Conservation (phyloP, 2,797 vertebrate genomes). For the Acipenser transmontanus region DNA sequence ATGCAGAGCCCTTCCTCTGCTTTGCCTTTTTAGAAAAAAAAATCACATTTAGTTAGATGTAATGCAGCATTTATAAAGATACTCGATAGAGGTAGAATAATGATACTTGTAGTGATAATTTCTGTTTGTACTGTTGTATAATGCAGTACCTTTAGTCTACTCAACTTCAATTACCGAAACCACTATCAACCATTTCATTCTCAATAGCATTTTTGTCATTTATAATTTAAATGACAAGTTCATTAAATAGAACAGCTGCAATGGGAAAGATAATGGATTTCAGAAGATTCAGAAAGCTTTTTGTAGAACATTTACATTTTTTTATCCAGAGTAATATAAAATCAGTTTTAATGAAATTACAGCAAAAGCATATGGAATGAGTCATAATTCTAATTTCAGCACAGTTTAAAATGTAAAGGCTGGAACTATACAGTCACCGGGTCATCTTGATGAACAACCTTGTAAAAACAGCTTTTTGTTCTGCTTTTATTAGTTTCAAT, state of each 20-base stretch:
- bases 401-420: too few relatives aligned
- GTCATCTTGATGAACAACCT: too few relatives aligned
- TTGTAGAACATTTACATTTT: not conserved
- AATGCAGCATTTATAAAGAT: not conserved
- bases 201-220: not conserved
- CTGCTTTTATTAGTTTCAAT: too few relatives aligned
- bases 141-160: slow-evolving; percentile 1
- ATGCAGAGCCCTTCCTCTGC: too few relatives aligned
- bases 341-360: not conserved
- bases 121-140: not conserved
- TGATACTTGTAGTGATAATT: not conserved
- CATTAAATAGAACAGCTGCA: not conserved
- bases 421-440: too few relatives aligned
- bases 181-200: not conserved
- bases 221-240: slow-evolving; percentile 4
- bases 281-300: not conserved
- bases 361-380: not conserved
- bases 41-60: too few relatives aligned
- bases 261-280: not conserved
- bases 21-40: too few relatives aligned
- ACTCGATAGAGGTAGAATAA: not conserved
- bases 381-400: not conserved
- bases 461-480: too few relatives aligned
- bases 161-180: not conserved
- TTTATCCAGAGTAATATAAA: not conserved